These are phyloP conservation scores for Drosophila sucinea DNA, from an alignment of 1,140 invertebrate genomes.

Conservation along the genomic window DNA sequence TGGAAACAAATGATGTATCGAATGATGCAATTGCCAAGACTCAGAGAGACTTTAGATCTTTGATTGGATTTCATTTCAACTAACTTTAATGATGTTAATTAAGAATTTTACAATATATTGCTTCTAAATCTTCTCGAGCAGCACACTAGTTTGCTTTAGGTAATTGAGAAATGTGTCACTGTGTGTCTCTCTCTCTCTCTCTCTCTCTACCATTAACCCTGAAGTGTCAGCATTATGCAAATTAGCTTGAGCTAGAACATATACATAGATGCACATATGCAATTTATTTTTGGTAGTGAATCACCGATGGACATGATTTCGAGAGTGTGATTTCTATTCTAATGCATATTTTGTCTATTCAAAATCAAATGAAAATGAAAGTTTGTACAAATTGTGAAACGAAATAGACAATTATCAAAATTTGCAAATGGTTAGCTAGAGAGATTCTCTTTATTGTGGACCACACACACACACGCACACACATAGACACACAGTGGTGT, in stretches of 20 bases:
- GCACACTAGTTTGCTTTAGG: no score
- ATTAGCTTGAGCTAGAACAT: not conserved
- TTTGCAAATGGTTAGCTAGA: not conserved
- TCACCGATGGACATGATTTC: no score
- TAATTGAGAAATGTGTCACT: not conserved
- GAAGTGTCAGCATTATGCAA: constrained; percentile 5
- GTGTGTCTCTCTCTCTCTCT: not conserved
- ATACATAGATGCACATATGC: not conserved
- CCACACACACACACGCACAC: not conserved
- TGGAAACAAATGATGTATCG: no score
- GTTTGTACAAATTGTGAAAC: not conserved
- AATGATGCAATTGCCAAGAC: no score
- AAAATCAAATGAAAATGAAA: no score
- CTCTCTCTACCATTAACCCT: not conserved
- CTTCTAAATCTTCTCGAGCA: no score
- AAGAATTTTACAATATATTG: no score
- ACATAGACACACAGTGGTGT: not conserved
- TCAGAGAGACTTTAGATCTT: no score
- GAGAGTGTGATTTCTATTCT: no score
- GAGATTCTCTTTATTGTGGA: not conserved
- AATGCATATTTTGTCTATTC: no score
- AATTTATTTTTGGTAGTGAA: not conserved
- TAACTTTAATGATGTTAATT: no score
- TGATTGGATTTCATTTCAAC: no score
- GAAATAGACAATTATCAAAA: not conserved